Evolutionary conservation across 2,797 vertebrate species (phyloP).

Genomic region (Peromyscus melanophrys): DNA sequence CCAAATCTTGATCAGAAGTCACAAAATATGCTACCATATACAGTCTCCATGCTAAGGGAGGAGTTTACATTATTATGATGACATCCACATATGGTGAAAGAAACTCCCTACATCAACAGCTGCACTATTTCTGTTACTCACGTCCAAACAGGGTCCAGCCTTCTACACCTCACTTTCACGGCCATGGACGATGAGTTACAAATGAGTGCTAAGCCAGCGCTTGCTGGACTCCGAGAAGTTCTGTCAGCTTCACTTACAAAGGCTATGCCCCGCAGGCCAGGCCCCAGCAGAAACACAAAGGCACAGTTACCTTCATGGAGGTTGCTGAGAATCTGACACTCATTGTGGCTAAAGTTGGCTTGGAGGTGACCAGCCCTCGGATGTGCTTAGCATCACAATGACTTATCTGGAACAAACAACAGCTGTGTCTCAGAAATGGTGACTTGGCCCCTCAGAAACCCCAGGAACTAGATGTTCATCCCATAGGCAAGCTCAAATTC

Average conservation of each 20-base stretch:
- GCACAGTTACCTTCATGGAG: slow-evolving; percentile 93
- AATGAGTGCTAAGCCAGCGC: not conserved
- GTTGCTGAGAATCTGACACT: slow-evolving; percentile 93
- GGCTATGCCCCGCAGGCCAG: not conserved
- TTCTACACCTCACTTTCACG: not conserved
- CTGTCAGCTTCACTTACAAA: not conserved
- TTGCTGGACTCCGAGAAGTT: not conserved
- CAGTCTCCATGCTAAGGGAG: not conserved
- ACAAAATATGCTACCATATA: not conserved
- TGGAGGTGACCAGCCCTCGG: slow-evolving; percentile 93
- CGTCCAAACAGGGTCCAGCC: not conserved
- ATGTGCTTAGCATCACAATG: slow-evolving; percentile 95
- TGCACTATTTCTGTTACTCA: not conserved
- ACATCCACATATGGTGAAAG: not conserved
- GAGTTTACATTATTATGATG: slow-evolving; percentile 23
- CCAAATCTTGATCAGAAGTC: slow-evolving; percentile 16
- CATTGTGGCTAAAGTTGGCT: slow-evolving; percentile 94
- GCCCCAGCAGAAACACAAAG: not conserved
- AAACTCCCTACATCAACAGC: not conserved
- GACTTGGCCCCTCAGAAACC: not conserved
- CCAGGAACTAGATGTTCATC: not conserved
- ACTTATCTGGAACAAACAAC: slow-evolving; percentile 91
- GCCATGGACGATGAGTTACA: not conserved
- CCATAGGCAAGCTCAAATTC: not conserved
- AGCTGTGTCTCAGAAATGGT: slow-evolving; percentile 8